These are phyloP conservation scores for Eupithecia subumbrata DNA, from an alignment of 2,888 invertebrate genomes.

Conservation along the genomic window DNA sequence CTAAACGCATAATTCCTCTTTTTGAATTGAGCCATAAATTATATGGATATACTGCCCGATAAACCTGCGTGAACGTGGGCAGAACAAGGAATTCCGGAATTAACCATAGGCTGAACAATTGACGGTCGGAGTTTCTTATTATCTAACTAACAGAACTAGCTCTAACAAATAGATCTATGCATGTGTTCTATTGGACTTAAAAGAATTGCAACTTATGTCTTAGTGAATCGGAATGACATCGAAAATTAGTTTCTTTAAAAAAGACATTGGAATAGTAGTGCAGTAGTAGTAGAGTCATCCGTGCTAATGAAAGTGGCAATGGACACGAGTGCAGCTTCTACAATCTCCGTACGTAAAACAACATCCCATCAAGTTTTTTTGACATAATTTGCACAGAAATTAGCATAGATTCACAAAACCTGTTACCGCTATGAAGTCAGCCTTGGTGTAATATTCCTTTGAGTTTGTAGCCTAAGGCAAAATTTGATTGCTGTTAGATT, in stretches of 20 bases:
- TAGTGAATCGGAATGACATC: background rate
- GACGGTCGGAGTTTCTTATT: constrained; percentile 23
- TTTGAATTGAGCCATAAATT: constrained; percentile 74
- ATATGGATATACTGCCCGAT: constrained; percentile 39
- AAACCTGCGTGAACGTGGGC: constrained; percentile 52
- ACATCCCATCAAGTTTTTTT: constrained; percentile 27
- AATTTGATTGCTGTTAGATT: constrained; percentile 40
- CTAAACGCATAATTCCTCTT: constrained; percentile 69
- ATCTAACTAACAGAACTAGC: background rate
- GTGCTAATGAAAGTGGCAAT: background rate
- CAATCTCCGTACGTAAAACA: background rate
- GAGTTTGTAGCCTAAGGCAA: constrained; percentile 40
- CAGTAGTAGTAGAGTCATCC: too few species aligned
- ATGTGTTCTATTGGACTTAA: background rate
- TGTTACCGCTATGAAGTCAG: constrained; percentile 44
- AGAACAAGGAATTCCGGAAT: constrained; percentile 45
- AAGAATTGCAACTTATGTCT: background rate
- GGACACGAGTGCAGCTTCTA: background rate
- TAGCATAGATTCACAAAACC: constrained; percentile 46
- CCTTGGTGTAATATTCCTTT: constrained; percentile 48
- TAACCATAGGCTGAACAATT: constrained; percentile 33
- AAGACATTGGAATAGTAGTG: background rate
- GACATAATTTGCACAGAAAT: constrained; percentile 39
- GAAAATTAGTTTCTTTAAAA: background rate
- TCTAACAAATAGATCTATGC: background rate